Base-by-base conservation (phyloP, 2,888 invertebrate genomes). In the Cryptocephalus primarius region DNA sequence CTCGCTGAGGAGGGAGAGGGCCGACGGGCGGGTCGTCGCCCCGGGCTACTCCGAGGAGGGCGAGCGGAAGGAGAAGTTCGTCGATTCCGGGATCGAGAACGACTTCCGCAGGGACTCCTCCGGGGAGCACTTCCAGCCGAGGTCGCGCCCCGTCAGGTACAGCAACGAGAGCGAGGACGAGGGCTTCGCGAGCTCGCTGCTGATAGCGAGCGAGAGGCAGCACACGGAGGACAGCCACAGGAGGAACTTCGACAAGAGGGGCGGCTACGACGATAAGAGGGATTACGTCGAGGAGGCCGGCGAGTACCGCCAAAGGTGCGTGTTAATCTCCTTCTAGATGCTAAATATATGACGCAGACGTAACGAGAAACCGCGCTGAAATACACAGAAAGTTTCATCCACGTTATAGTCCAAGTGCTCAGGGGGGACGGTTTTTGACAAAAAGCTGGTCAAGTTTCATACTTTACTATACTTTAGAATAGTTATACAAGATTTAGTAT, bases 61-160 rank as follows among this genome's bases (percentile, higher is more conserved):
- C 32, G 75, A 75, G 48, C 64, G 75, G 40, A 56, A 55, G 55
- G 83, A 78, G 59, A 75, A 80, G 45, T 72, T 83, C 44, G 82
- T 80, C 2, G 87, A 88, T 69, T 88, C 87, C 0, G 87, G 88
- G 1, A 87, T 87, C 52, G 87, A 87, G 61, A 86, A 87, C 55
- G 87, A 88, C 65, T 56, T 59, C 59, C 76, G 85, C 44, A 77
- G 85, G 52, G 85, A 85, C 58, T 43, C 43, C 1, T 83, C 84
- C 0, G 72, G 71, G 56, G 73, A 65, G 63, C 72, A 59, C 64
- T 72, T 52, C 63, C 42, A 55, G 10, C 51, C 58, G 31, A 50
- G 56, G 8, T 60, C 60, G 40, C 54, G 56, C n/a, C 57, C 60
- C 33, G 55, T 60, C 4, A 62, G 66, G 38, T 59, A 58, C 36